phyloP scores from a whole-genome alignment of 1,140 invertebrate species.

The Sogatella furcifera region DNA sequence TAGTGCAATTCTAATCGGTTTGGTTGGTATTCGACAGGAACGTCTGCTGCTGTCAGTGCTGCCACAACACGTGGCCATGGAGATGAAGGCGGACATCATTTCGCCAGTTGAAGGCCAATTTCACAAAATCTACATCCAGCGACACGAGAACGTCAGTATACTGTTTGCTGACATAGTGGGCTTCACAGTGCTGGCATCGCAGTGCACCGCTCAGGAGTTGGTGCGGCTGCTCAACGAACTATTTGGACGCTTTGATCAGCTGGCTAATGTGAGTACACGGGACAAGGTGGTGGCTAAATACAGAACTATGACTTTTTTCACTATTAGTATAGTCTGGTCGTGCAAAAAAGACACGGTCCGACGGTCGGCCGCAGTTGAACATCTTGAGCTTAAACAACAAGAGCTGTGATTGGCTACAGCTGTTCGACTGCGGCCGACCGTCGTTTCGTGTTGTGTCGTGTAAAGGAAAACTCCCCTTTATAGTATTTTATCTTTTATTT shows the following conservation, averaged over 20 bases:
- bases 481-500: too few relatives aligned
- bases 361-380: too few relatives aligned
- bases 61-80: constrained; percentile 88
- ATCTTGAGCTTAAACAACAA: too few relatives aligned
- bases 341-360: too few relatives aligned
- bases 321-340: too few relatives aligned
- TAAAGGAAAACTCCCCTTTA: too few relatives aligned
- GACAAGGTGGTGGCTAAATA: too few relatives aligned
- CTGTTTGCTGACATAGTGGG: constrained; percentile 93
- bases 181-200: constrained; percentile 84
- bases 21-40: constrained; percentile 49
- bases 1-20: constrained; percentile 5
- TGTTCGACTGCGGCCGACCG: too few relatives aligned
- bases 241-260: constrained; percentile 86
- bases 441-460: too few relatives aligned
- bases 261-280: constrained; percentile 71
- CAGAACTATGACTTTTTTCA: too few relatives aligned
- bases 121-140: constrained; percentile 93
- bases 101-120: constrained; percentile 83
- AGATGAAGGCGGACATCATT: constrained; percentile 90
- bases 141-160: constrained; percentile 89
- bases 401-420: too few relatives aligned
- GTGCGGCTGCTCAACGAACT: constrained; percentile 83
- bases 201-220: constrained; percentile 63
- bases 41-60: constrained; percentile 80